These are phyloP conservation scores for Acromyrmex echinatior DNA, from an alignment of 1,140 invertebrate species.

Conservation along the genomic window DNA sequence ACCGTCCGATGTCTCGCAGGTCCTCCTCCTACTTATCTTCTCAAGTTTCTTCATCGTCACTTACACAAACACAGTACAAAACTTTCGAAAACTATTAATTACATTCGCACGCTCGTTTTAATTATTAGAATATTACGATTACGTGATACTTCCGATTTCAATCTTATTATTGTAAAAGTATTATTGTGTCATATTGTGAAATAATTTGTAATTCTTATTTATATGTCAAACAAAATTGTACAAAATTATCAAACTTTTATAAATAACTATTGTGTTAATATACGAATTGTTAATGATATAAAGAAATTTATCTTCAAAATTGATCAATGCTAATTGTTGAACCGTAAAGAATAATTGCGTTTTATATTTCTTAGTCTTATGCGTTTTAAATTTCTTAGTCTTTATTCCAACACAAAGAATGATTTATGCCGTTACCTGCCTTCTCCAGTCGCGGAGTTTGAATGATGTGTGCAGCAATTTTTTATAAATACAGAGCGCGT, in stretches of 20 bases:
- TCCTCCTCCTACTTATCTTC: not conserved
- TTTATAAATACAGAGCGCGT: not conserved
- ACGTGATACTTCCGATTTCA: not conserved
- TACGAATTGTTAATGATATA: not conserved
- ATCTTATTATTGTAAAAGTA: not conserved
- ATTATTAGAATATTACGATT: not conserved
- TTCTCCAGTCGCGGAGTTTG: not conserved
- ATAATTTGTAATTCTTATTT: not conserved
- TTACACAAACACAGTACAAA: not conserved
- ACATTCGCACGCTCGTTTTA: not conserved
- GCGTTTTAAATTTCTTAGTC: not conserved
- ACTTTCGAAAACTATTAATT: not conserved
- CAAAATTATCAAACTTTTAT: not conserved
- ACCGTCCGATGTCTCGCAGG: not conserved
- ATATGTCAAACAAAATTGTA: not conserved
- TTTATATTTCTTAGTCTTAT: not conserved
- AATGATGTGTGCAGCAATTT: not conserved
- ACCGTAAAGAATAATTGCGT: not conserved
- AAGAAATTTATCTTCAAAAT: not conserved
- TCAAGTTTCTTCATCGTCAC: not conserved
- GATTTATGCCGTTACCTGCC: not conserved
- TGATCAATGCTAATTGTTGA: not conserved
- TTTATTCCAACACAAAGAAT: not conserved
- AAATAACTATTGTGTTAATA: not conserved
- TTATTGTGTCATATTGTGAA: not conserved